phyloP scores from a whole-genome alignment of 23 tunicate genomes.

The Phallusia fumigata region DNA sequence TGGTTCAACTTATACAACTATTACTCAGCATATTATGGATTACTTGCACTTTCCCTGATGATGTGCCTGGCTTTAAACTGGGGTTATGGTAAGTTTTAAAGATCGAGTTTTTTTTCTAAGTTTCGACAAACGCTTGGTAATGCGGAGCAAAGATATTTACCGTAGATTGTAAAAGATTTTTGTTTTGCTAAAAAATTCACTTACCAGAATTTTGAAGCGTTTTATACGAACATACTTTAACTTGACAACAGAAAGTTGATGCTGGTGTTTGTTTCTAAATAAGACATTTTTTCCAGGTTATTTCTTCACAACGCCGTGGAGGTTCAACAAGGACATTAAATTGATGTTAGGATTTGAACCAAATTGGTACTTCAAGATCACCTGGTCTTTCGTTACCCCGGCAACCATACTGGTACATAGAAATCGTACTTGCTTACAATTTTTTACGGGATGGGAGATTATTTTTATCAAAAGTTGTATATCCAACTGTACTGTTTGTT shows the following conservation, averaged over 20 bases:
- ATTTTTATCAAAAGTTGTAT: too few species aligned
- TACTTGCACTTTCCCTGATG: conserved; percentile 59
- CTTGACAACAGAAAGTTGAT: too few species aligned
- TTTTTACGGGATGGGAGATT: too few species aligned
- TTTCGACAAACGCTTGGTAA: too few species aligned
- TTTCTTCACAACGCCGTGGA: conserved; percentile 74
- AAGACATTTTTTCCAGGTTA: conserved; percentile 41
- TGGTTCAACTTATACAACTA: conserved; percentile 92
- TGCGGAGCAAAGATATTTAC: too few species aligned
- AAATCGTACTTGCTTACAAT: too few species aligned
- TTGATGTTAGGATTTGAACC: conserved; percentile 85
- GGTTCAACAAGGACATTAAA: conserved; percentile 82
- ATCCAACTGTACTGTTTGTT: too few species aligned
- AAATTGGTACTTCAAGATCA: conserved; percentile 66
- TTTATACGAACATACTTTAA: too few species aligned
- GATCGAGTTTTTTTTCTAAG: too few species aligned
- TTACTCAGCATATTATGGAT: conserved; percentile 88
- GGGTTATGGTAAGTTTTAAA: conserved; percentile 75
- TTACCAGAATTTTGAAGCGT: too few species aligned
- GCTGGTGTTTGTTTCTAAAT: not conserved
- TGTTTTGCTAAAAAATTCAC: too few species aligned
- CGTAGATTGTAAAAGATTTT: too few species aligned
- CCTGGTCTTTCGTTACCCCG: conserved; percentile 85
- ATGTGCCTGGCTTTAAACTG: conserved; percentile 63
- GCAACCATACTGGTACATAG: conserved; percentile 54